Conservation (phyloP, 2,888 invertebrate species). For the Zootermopsis nevadensis region DNA sequence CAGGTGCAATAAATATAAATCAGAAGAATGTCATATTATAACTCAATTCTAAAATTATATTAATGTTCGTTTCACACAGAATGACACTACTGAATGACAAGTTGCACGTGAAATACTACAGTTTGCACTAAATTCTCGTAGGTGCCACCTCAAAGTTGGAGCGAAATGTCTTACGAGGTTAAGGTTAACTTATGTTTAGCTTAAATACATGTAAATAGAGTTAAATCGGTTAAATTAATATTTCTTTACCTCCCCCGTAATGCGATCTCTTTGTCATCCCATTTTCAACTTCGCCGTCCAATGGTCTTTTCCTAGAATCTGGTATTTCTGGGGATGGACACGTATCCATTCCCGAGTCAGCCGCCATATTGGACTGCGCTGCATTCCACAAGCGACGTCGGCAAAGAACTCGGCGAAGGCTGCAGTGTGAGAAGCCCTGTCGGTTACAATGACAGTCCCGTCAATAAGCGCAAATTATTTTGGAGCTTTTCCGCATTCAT, state of each 20-base stretch:
- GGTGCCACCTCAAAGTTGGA: conserved; percentile 33
- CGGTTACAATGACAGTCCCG: neutral
- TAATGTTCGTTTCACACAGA: neutral
- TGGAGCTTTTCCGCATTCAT: neutral
- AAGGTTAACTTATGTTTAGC: conserved; percentile 48
- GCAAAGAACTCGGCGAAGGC: conserved; percentile 26
- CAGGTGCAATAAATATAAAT: neutral
- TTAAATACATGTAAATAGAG: conserved; percentile 8
- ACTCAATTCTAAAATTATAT: neutral
- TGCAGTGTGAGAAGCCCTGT: neutral
- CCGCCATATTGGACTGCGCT: conserved; percentile 80
- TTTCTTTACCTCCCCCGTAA: conserved; percentile 82
- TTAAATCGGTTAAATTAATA: neutral
- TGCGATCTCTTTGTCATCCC: conserved; percentile 90
- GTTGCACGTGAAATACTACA: neutral
- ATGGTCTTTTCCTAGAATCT: conserved; percentile 90
- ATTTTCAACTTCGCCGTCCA: conserved; percentile 88
- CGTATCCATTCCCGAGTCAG: conserved; percentile 93
- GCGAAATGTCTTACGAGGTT: conserved; percentile 17
- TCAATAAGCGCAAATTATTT: conserved; percentile 23
- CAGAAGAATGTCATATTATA: conserved; percentile 6
- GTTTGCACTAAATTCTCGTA: neutral
- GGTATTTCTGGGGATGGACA: conserved; percentile 92
- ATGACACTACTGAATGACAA: neutral
- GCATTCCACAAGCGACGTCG: conserved; percentile 46